These are phyloP conservation scores for Achatina immaculata DNA, from an alignment of 1,140 invertebrate species.

Conservation along the genomic window DNA sequence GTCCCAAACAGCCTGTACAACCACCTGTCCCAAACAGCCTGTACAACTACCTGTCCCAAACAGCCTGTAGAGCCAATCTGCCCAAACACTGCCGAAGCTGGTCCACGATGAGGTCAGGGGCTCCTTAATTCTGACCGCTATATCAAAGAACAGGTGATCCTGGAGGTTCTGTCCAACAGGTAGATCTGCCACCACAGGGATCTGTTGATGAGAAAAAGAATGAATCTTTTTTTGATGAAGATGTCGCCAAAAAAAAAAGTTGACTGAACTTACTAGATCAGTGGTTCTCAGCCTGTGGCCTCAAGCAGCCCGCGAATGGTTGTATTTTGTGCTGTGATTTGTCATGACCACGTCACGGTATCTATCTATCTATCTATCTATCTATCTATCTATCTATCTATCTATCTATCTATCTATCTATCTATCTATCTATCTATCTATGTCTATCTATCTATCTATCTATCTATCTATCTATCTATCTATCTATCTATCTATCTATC, in stretches of 20 bases:
- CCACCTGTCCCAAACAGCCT: no score
- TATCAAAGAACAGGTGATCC: constrained; percentile 74
- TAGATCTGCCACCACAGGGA: constrained; percentile 73
- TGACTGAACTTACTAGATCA: no score
- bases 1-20: no score
- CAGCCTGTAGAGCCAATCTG: constrained; percentile 26
- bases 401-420: not conserved
- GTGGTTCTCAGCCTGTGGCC: no score
- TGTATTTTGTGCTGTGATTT: no score
- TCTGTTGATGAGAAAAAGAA: no score
- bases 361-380: no score
- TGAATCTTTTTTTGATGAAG: no score
- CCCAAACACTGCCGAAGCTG: constrained; percentile 20
- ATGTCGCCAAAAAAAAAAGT: no score
- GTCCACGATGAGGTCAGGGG: not conserved
- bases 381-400: no score
- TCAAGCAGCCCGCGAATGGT: no score
- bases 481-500: not conserved
- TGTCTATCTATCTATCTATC: not conserved
- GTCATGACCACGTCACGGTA: no score
- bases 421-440: not conserved
- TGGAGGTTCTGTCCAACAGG: constrained; percentile 90
- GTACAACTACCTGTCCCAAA: constrained; percentile 39
- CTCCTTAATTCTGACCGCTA: constrained; percentile 15
- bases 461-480: not conserved